A percentile compares a stretch with the other conserved stretches of the same genome.
These are phyloP conservation scores for Theristicus caerulescens DNA, from an alignment of 2,113 vertebrate genomes.

Conservation along the genomic window DNA sequence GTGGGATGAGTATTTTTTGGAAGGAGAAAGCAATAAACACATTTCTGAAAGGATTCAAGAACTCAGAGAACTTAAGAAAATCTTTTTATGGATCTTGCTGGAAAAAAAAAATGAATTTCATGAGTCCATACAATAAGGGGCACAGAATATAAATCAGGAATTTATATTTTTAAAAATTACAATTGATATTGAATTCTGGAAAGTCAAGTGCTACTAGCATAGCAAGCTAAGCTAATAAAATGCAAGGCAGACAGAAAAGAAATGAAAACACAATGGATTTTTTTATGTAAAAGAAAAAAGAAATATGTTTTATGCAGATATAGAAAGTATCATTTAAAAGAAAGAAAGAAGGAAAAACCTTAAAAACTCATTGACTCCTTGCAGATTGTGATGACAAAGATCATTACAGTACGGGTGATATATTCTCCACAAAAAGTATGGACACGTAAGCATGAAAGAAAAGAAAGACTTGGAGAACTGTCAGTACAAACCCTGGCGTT, in stretches of 20 bases:
- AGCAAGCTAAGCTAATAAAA: neutral
- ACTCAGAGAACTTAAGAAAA: neutral
- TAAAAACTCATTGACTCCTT: neutral
- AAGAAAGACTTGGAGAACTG: neutral
- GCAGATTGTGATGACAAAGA: neutral
- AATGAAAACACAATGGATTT: neutral
- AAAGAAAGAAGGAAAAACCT: no score
- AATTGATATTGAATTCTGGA: neutral
- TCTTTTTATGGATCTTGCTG: neutral
- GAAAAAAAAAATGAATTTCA: neutral
- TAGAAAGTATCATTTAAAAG: neutral
- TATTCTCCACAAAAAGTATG: neutral
- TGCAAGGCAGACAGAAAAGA: neutral
- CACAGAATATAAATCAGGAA: neutral
- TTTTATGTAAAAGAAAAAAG: neutral
- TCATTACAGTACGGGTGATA: neutral
- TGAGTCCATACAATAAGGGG: neutral
- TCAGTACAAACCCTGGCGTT: neutral
- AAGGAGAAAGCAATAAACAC: neutral
- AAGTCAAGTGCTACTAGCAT: neutral
- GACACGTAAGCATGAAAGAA: neutral
- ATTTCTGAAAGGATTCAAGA: neutral
- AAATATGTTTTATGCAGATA: neutral
- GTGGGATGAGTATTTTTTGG: neutral
- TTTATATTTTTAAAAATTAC: neutral